Evolutionary conservation across 1,140 invertebrate species (phyloP).

Genomic region (Venturia canescens): DNA sequence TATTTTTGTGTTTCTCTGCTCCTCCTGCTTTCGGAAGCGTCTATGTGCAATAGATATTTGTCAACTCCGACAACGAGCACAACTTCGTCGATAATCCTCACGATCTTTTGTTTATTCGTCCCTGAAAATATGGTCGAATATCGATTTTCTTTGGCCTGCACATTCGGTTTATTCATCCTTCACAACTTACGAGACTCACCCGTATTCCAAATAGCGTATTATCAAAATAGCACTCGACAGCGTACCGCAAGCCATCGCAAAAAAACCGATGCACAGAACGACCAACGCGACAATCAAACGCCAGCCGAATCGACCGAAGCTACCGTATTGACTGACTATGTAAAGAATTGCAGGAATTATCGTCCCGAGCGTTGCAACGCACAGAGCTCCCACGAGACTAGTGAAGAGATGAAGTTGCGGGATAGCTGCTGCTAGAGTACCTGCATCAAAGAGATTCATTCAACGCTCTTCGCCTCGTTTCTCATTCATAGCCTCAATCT

Average conservation of each 20-base stretch:
- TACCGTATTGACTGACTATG: conserved; percentile 59
- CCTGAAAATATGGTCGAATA: too few relatives aligned
- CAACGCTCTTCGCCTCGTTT: background rate
- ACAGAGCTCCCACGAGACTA: conserved; percentile 58
- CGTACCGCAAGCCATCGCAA: conserved; percentile 55
- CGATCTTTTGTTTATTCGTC: too few relatives aligned
- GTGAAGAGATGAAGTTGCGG: conserved; percentile 62
- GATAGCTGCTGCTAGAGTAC: conserved; percentile 57
- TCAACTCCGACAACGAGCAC: background rate
- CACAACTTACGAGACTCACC: conserved; percentile 51
- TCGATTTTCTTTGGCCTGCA: background rate
- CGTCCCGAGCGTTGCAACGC: conserved; percentile 60
- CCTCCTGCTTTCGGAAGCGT: too few relatives aligned
- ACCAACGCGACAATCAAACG: conserved; percentile 59
- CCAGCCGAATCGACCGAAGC: conserved; percentile 63
- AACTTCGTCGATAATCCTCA: conserved; percentile 39
- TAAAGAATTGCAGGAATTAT: conserved; percentile 62
- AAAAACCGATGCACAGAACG: conserved; percentile 56
- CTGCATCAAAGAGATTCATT: conserved; percentile 46
- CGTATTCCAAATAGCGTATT: conserved; percentile 53
- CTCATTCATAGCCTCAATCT: background rate
- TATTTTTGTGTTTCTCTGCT: too few relatives aligned
- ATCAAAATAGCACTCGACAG: conserved; percentile 55
- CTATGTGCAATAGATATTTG: conserved; percentile 43
- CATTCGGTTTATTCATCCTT: too few relatives aligned